A percentile compares a stretch with the other conserved stretches of the same genome.
These are phyloP conservation scores for Ahaetulla prasina DNA, from an alignment of 2,113 vertebrate genomes.

Conservation along the genomic window DNA sequence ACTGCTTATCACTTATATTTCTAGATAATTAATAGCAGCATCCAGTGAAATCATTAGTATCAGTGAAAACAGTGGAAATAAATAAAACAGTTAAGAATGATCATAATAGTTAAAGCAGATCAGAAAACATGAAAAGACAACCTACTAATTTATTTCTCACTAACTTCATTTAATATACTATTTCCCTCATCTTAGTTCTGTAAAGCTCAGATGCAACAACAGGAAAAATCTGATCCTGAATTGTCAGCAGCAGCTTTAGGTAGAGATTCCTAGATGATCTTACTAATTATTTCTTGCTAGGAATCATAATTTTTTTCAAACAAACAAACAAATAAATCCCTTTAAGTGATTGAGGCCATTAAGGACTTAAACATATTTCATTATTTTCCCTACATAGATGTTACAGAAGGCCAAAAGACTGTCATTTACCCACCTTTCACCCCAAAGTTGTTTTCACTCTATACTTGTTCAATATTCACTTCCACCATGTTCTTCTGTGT, in stretches of 20 bases:
- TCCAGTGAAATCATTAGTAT: neutral
- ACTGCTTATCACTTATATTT: neutral
- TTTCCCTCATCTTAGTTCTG: neutral
- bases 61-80: neutral
- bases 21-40: neutral
- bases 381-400: neutral
- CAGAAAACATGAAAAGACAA: neutral
- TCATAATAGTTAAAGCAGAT: neutral
- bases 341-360: neutral
- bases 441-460: neutral
- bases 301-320: neutral
- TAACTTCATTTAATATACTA: neutral
- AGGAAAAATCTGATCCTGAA: neutral
- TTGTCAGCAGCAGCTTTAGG: neutral
- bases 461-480: neutral
- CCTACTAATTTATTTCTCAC: neutral
- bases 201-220: neutral
- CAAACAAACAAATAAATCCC: neutral
- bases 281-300: neutral
- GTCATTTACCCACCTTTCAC: neutral
- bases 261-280: neutral
- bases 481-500: neutral
- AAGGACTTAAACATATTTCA: neutral
- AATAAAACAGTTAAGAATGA: neutral
- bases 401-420: neutral